phyloP scores from a whole-genome alignment of 1,140 invertebrate species.

The Palaemon carinicauda region DNA sequence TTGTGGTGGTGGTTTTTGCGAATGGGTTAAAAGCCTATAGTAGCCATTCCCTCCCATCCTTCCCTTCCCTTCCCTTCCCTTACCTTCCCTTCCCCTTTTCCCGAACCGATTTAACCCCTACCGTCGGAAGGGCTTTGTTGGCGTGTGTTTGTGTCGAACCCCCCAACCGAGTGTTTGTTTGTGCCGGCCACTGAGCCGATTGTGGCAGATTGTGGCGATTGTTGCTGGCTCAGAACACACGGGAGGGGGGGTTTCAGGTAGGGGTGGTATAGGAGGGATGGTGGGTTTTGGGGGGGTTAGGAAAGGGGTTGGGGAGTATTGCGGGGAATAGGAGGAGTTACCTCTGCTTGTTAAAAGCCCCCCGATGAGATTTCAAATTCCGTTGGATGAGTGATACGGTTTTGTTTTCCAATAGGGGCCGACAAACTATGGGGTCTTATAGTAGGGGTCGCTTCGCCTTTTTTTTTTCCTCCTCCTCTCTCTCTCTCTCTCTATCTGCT shows the following conservation, averaged over 20 bases:
- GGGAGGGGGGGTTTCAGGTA: background rate
- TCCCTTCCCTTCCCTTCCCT: background rate
- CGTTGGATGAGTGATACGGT: no score
- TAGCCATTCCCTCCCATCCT: background rate
- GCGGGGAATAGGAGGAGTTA: background rate
- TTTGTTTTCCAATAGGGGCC: no score
- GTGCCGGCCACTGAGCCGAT: constrained; percentile 43
- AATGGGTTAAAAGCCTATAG: constrained; percentile 25
- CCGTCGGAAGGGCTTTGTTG: constrained; percentile 17
- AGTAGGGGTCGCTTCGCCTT: no score
- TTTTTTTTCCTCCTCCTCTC: no score
- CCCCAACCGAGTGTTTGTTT: constrained; percentile 41
- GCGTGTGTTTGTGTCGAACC: constrained; percentile 27
- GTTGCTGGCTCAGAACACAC: background rate
- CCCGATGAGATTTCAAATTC: no score
- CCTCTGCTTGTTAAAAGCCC: background rate
- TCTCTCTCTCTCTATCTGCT: no score
- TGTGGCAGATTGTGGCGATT: constrained; percentile 45
- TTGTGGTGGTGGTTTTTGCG: constrained; percentile 7
- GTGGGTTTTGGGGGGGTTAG: background rate
- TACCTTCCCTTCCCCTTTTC: background rate
- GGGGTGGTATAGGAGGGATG: background rate
- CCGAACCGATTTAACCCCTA: constrained; percentile 29
- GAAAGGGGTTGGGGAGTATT: background rate
- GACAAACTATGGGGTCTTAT: no score